A percentile compares a stretch with the other conserved stretches of the same genome.
These are phyloP conservation scores for Sisyra nigra DNA, from an alignment of 2,888 invertebrate genomes.

Conservation along the genomic window DNA sequence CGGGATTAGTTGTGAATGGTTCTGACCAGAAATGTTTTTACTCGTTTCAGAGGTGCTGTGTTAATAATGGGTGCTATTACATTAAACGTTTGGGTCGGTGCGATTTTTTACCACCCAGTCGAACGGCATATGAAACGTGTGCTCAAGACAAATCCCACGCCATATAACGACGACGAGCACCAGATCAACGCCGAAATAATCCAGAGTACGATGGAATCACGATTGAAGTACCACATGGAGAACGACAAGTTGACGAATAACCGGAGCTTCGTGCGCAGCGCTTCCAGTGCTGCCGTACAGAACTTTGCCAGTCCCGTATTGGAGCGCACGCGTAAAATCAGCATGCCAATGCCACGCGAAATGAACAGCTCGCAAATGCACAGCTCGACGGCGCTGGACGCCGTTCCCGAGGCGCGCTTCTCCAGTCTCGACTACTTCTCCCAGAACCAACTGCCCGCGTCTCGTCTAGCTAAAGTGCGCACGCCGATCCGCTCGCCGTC, in stretches of 20 bases:
- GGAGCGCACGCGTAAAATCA: constrained; percentile 38
- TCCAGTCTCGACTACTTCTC: constrained; percentile 20
- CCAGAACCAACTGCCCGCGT: constrained; percentile 17
- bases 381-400: constrained; percentile 46
- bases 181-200: constrained; percentile 24
- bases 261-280: constrained; percentile 43
- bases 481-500: constrained; percentile 55
- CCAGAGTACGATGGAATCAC: constrained; percentile 19
- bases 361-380: constrained; percentile 34
- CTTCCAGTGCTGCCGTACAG: constrained; percentile 53
- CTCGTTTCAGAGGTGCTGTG: constrained; percentile 58
- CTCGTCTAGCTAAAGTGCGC: constrained; percentile 22
- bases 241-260: constrained; percentile 16
- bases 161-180: constrained; percentile 18
- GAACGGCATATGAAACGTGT: constrained; percentile 62
- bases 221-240: constrained; percentile 20
- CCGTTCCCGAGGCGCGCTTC: constrained; percentile 46
- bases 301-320: constrained; percentile 23
- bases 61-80: constrained; percentile 68
- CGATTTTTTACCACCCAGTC: constrained; percentile 70
- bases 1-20: too few species aligned
- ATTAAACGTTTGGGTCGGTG: constrained; percentile 71
- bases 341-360: constrained; percentile 32
- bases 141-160: constrained; percentile 22
- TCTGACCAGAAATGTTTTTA: too few species aligned